These are phyloP conservation scores for Anthrax anthrax DNA, from an alignment of 2,888 invertebrate genomes.

Conservation along the genomic window DNA sequence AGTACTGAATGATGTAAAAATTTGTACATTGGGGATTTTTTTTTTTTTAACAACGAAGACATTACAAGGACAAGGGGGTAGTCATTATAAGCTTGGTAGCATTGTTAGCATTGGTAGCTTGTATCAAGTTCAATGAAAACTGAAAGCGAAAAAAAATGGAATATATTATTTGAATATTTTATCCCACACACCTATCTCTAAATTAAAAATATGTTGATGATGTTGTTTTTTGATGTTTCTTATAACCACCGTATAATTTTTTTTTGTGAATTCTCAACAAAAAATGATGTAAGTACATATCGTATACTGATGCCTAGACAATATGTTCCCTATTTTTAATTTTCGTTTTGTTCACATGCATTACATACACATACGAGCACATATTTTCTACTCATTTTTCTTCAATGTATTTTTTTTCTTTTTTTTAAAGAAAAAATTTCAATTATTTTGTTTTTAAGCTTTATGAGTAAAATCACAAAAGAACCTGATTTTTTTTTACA, in stretches of 20 bases:
- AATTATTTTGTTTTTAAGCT: constrained; percentile 8
- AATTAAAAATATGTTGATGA: neutral
- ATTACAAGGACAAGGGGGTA: neutral
- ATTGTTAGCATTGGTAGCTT: too few relatives aligned
- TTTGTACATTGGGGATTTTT: too few relatives aligned
- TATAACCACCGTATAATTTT: too few relatives aligned
- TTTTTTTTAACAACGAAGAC: too few relatives aligned
- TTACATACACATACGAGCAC: too few relatives aligned
- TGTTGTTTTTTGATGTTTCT: neutral
- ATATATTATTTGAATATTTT: constrained; percentile 8
- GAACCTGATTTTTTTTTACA: neutral
- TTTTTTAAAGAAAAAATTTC: constrained; percentile 4
- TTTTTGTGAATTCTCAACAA: too few relatives aligned
- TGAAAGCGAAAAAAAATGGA: neutral
- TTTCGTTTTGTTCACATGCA: too few relatives aligned
- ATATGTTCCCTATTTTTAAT: neutral
- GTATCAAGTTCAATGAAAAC: constrained; percentile 4
- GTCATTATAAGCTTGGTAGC: too few relatives aligned
- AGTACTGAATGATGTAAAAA: too few relatives aligned
- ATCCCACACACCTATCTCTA: constrained; percentile 1
- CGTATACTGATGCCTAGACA: neutral
- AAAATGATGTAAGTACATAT: neutral
- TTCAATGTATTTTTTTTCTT: too few relatives aligned
- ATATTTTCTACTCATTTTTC: too few relatives aligned
- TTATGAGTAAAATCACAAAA: neutral